Percentiles rank a stretch among this genome's conserved stretches.
Conservation (phyloP, 2,888 invertebrate genomes). For the Axea sp. region DNA sequence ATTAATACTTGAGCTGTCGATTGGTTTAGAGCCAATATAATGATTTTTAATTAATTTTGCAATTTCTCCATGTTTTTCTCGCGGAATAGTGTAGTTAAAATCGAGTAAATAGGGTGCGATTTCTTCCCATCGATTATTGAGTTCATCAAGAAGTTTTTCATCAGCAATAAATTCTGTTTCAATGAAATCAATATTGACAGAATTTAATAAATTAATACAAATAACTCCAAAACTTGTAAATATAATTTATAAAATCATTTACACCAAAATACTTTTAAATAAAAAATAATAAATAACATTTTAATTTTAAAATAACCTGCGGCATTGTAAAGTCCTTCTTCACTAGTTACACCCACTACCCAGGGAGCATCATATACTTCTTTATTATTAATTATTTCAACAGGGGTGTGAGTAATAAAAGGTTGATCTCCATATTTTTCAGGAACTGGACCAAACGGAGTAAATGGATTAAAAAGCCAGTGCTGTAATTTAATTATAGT, state of each 20-base stretch:
- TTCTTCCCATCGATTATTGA: slow-evolving; percentile 82
- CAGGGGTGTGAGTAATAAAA: slow-evolving; percentile 85
- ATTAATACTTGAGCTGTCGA: slow-evolving; percentile 75
- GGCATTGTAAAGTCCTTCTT: slow-evolving; percentile 88
- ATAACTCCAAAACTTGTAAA: neutral
- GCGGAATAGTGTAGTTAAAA: slow-evolving; percentile 82
- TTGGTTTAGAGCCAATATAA: slow-evolving; percentile 81
- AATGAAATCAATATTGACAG: too few species aligned
- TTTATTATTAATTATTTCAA: slow-evolving; percentile 82
- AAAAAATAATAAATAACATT: too few species aligned
- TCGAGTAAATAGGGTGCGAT: slow-evolving; percentile 84
- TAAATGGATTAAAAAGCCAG: slow-evolving; percentile 84
- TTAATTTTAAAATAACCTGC: slow-evolving; percentile 83
- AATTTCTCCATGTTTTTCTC: slow-evolving; percentile 78
- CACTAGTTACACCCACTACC: slow-evolving; percentile 83
- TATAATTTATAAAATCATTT: too few species aligned
- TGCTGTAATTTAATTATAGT: slow-evolving; percentile 76
- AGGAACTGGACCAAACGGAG: slow-evolving; percentile 86
- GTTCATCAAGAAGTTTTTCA: slow-evolving; percentile 79
- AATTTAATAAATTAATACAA: too few species aligned
- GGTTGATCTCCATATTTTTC: slow-evolving; percentile 82
- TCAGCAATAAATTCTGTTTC: slow-evolving; percentile 77
- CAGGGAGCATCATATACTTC: slow-evolving; percentile 85
- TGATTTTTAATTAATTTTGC: slow-evolving; percentile 81
- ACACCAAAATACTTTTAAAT: too few species aligned